These are phyloP conservation scores for Plagodis dolabraria DNA, from an alignment of 2,888 invertebrate genomes.

Conservation along the genomic window DNA sequence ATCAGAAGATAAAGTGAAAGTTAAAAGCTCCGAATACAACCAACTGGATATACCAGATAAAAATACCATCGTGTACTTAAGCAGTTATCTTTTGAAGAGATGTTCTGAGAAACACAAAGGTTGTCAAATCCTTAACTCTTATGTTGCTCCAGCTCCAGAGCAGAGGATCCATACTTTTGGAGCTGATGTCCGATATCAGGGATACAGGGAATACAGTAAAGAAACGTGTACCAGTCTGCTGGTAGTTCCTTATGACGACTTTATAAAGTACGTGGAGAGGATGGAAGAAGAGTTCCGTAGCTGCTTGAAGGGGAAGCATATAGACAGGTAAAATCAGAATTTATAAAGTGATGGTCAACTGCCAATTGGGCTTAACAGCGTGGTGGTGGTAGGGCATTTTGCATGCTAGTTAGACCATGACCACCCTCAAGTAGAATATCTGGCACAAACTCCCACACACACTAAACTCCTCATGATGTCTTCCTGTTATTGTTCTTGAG, in stretches of 20 bases:
- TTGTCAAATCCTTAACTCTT: constrained; percentile 22
- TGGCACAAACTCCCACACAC: no score
- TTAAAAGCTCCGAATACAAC: constrained; percentile 22
- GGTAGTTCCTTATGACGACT: constrained; percentile 33
- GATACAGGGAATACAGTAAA: constrained; percentile 30
- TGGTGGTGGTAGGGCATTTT: no score
- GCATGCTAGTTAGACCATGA: no score
- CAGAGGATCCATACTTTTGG: constrained; percentile 24
- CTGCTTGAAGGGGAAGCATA: constrained; percentile 19
- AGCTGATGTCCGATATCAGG: constrained; percentile 28
- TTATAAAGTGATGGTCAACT: no score
- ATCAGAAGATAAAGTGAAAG: constrained; percentile 14
- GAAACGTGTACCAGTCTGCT: constrained; percentile 25
- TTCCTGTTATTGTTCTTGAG: no score
- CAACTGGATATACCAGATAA: constrained; percentile 24
- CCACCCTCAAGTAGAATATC: no score
- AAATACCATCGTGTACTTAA: constrained; percentile 30
- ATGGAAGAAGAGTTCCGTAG: constrained; percentile 32
- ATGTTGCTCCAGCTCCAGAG: constrained; percentile 27
- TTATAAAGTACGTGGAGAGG: constrained; percentile 32
- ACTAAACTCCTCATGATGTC: no score
- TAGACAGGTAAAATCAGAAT: constrained; percentile 1
- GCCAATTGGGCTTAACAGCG: no score
- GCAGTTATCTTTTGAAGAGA: constrained; percentile 32
- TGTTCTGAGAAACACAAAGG: constrained; percentile 31